Percentiles rank a stretch among this genome's conserved stretches.
Evolutionary conservation across 1,140 invertebrate species (phyloP).

Genomic region (Drosophila sproati): DNA sequence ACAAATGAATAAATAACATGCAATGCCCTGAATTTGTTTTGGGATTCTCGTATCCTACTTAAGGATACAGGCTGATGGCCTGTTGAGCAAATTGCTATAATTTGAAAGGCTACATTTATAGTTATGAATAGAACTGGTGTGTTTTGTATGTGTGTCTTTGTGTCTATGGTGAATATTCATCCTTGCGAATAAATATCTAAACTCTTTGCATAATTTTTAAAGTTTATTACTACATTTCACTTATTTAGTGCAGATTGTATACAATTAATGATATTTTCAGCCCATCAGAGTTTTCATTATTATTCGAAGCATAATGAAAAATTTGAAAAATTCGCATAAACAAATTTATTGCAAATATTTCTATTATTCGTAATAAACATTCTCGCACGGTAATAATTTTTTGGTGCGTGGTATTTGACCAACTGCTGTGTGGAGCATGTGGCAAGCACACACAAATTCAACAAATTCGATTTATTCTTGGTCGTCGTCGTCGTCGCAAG

Average conservation of each 20-base stretch:
- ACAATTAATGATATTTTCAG: conserved; percentile 5
- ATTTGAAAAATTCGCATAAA: conserved; percentile 46
- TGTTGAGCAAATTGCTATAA: conserved; percentile 32
- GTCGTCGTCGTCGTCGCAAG: neutral
- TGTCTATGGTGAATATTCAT: neutral
- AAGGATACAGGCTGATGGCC: conserved; percentile 6
- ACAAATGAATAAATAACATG: conserved; percentile 7
- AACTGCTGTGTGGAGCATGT: conserved; percentile 67
- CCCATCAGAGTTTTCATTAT: conserved; percentile 1
- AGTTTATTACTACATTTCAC: neutral
- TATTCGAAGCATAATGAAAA: conserved; percentile 34
- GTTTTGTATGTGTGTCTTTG: neutral
- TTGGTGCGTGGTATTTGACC: conserved; percentile 39
- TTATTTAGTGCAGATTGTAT: neutral
- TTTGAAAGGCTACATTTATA: conserved; percentile 7
- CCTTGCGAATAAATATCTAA: neutral
- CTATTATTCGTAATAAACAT: conserved; percentile 68
- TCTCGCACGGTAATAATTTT: conserved; percentile 61
- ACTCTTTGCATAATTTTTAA: neutral
- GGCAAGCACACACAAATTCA: conserved; percentile 36
- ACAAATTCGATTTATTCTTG: neutral
- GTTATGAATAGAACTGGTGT: neutral
- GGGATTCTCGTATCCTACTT: conserved; percentile 13
- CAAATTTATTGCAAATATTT: conserved; percentile 45
- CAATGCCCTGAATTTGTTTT: conserved; percentile 1